These are phyloP conservation scores for Drosophila nasuta DNA, from an alignment of 1,140 invertebrate species.

Conservation along the genomic window DNA sequence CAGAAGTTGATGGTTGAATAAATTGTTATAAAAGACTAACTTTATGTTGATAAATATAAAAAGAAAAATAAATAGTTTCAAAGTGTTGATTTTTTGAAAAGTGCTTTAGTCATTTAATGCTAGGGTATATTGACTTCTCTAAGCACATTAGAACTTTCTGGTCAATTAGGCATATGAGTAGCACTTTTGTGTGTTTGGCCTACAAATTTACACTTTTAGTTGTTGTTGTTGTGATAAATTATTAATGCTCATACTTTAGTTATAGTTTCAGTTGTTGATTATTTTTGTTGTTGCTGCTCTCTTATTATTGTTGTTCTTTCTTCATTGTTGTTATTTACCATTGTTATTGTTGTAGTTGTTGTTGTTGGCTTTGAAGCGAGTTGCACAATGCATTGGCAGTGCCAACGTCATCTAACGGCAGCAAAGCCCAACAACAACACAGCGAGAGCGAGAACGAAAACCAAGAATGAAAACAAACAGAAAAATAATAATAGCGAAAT, in stretches of 20 bases:
- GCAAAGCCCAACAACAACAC: conserved; percentile 1
- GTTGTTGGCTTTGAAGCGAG: too few species aligned
- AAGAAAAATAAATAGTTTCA: too few species aligned
- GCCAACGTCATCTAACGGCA: neutral
- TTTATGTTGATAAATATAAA: too few species aligned
- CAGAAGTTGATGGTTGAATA: too few species aligned
- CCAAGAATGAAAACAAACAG: conserved; percentile 37
- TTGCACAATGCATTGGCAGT: conserved; percentile 1
- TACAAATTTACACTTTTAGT: conserved; percentile 41
- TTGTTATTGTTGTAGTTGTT: neutral
- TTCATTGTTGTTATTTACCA: conserved; percentile 28
- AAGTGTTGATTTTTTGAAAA: too few species aligned
- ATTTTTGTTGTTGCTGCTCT: neutral
- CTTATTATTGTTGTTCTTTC: conserved; percentile 7
- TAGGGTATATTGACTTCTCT: neutral
- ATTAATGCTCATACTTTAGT: conserved; percentile 22
- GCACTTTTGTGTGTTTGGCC: conserved; percentile 33
- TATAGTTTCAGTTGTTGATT: neutral
- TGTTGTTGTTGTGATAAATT: conserved; percentile 42
- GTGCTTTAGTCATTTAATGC: too few species aligned
- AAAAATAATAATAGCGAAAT: conserved; percentile 31
- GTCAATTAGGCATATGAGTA: conserved; percentile 34
- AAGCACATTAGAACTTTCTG: neutral
- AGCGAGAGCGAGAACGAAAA: conserved; percentile 7
- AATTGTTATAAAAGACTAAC: too few species aligned